Evolutionary conservation across 2,888 invertebrate genomes (phyloP).

Genomic region (Nomada flava): DNA sequence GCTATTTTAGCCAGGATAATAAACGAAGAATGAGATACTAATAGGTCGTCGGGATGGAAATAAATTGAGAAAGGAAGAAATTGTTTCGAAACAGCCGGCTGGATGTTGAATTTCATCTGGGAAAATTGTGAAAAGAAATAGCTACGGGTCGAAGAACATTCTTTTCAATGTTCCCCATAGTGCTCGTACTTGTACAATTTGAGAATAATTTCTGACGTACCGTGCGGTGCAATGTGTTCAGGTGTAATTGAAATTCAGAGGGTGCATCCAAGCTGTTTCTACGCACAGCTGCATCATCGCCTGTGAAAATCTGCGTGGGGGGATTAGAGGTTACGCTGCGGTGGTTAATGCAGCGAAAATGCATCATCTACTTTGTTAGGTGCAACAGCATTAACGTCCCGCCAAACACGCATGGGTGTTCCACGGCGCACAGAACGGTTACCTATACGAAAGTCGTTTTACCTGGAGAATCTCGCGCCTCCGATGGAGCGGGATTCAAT

Average conservation of each 20-base stretch:
- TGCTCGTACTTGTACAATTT: too few species aligned
- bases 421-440: not conserved
- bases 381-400: constrained; percentile 36
- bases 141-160: too few species aligned
- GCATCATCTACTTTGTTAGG: constrained; percentile 17
- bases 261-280: not conserved
- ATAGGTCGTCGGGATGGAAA: not conserved
- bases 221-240: not conserved
- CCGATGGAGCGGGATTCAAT: not conserved
- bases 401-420: constrained; percentile 14
- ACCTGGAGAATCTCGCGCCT: not conserved
- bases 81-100: constrained; percentile 4
- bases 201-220: too few species aligned
- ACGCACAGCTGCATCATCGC: not conserved
- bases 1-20: not conserved
- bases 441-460: not conserved
- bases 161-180: too few species aligned
- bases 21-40: not conserved
- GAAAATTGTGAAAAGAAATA: too few species aligned
- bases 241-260: constrained; percentile 9
- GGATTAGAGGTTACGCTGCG: constrained; percentile 46
- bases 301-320: constrained; percentile 38
- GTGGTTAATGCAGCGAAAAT: constrained; percentile 39
- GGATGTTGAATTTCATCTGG: not conserved
- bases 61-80: not conserved